These are phyloP conservation scores for Pygmarrhopalites habei DNA, from an alignment of 1,140 invertebrate genomes.

Conservation along the genomic window DNA sequence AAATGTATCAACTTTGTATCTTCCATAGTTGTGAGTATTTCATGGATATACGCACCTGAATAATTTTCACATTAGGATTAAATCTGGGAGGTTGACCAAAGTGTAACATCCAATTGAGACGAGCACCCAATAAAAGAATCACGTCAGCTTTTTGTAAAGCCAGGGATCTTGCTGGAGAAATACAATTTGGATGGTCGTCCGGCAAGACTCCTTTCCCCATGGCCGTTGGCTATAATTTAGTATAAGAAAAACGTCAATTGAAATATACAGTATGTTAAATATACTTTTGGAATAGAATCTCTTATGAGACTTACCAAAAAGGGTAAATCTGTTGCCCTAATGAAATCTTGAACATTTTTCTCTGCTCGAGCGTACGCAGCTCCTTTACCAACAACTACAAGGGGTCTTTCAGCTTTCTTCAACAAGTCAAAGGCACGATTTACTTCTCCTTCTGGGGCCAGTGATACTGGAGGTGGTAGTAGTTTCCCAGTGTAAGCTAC, in stretches of 20 bases:
- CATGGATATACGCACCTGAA: conserved; percentile 68
- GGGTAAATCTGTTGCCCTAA: conserved; percentile 66
- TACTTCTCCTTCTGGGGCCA: conserved; percentile 60
- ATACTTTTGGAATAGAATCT: too few species aligned
- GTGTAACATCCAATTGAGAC: conserved; percentile 96
- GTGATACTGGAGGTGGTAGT: conserved; percentile 57
- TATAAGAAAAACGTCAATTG: not conserved
- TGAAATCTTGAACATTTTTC: conserved; percentile 57
- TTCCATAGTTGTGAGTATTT: too few species aligned
- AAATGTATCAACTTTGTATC: too few species aligned
- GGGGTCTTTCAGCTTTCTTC: conserved; percentile 62
- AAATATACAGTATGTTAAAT: not conserved
- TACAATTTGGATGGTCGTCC: conserved; percentile 67
- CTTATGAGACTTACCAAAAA: conserved; percentile 66
- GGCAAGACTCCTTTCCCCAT: conserved; percentile 94
- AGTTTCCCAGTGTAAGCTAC: conserved; percentile 46
- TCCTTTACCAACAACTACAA: conserved; percentile 78
- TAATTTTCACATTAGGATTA: conserved; percentile 69
- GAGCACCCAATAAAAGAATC: conserved; percentile 77
- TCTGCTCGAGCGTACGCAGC: conserved; percentile 77
- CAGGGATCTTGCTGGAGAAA: conserved; percentile 73
- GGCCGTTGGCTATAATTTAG: conserved; percentile 60
- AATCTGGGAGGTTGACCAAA: conserved; percentile 81
- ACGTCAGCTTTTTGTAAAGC: conserved; percentile 83
- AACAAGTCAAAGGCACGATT: conserved; percentile 62